Evolutionary conservation across 2,888 invertebrate genomes (phyloP), one percentile per base, ranked within the genome.

Genomic region (Desoria tigrina): DNA sequence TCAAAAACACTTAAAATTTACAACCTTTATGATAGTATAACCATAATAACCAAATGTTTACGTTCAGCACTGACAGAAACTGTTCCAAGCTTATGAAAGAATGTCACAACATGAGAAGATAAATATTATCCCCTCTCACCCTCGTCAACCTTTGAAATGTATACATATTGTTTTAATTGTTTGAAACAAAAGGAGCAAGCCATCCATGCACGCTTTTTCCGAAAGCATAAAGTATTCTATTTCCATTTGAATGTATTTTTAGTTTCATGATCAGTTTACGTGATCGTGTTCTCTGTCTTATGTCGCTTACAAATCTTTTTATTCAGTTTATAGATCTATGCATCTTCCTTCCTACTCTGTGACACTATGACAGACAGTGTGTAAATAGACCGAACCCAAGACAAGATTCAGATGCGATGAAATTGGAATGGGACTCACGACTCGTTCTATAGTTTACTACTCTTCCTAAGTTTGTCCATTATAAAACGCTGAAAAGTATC

Each of bases 231-330:
- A 45, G 45, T 45, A 45, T 45, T 45, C 45, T 45, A 45, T 45
- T 45, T 45, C 45, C 21, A 45, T 6, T 21, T 21, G n/a, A 16
- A 16, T 21, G 16, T 45, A 45, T 45, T 21, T 21, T 21, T 21
- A 45, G 45, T 45, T 45, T 45, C 45, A 45, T 45, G 45, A 45
- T 45, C 45, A 45, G 45, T 45, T 45, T 45, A 45, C 45, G 21
- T 21, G 45, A 45, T 45, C 21, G 16, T 6, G 45, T 45, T 45
- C 18, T 21, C 18, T 21, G 45, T 16, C n/a, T 45, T 11, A 4
- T 32, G 32, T 32, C 32, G 32, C 32, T 32, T 32, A 32, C n/a
- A 32, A 4, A 4, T 32, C 32, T 4, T 32, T 11, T 32, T 7
- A 32, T 11, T 32, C 32, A 32, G 32, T n/a, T n/a, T n/a, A 9